Evolutionary conservation across 2,797 vertebrate genomes (phyloP).

Genomic region (Tenualosa thibaudeaui): DNA sequence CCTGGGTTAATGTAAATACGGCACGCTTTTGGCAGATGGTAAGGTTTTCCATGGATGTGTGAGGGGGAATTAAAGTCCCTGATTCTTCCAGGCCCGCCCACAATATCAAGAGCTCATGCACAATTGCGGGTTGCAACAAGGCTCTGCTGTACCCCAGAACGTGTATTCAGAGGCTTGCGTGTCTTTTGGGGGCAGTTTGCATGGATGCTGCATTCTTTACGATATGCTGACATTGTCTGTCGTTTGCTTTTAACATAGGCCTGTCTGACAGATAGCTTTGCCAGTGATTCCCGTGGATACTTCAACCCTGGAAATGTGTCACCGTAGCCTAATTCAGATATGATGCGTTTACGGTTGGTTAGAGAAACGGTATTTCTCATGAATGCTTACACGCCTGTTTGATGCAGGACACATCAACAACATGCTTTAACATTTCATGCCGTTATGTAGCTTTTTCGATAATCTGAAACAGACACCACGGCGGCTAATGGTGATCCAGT

Average conservation of each 20-base stretch:
- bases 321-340: background rate
- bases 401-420: conserved; percentile 24
- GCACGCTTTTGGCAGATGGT: background rate
- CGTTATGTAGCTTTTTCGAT: background rate
- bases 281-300: background rate
- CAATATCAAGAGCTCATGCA: background rate
- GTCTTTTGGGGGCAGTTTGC: background rate
- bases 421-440: conserved; percentile 21
- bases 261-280: background rate
- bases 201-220: background rate
- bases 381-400: conserved; percentile 12
- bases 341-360: background rate
- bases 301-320: conserved; percentile 5
- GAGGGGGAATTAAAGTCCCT: conserved; percentile 13
- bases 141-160: background rate
- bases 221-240: background rate
- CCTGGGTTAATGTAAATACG: background rate
- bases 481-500: conserved; percentile 4
- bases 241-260: background rate
- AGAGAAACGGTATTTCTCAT: background rate
- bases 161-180: background rate
- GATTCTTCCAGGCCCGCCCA: conserved; percentile 6
- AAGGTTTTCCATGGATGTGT: background rate
- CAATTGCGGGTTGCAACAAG: background rate
- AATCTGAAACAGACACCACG: background rate